phyloP scores from a whole-genome alignment of 2,888 invertebrate genomes.

The Podabrus alpinus region DNA sequence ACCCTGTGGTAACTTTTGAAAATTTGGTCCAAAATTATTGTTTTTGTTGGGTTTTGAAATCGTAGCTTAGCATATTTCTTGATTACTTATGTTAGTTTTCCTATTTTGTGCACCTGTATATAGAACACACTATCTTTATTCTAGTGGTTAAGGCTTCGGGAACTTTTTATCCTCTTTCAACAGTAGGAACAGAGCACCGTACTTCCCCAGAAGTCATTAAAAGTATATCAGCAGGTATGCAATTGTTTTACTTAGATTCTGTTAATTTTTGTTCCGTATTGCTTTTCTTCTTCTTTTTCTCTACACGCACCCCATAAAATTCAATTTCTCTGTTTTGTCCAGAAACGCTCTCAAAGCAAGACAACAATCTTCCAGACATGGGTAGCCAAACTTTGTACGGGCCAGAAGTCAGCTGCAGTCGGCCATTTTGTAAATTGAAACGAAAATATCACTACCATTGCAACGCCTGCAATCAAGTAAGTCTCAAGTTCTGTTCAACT shows the following conservation, averaged over 20 bases:
- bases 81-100: slow-evolving; percentile 6
- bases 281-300: slow-evolving; percentile 6
- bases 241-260: slow-evolving; percentile 45
- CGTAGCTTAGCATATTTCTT: background rate
- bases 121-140: slow-evolving; percentile 54
- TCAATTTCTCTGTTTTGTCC: background rate
- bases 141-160: slow-evolving; percentile 92
- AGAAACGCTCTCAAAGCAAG: slow-evolving; percentile 11
- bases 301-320: background rate
- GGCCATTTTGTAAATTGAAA: slow-evolving; percentile 81
- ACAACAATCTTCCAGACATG: slow-evolving; percentile 28
- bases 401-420: slow-evolving; percentile 69
- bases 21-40: background rate
- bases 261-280: slow-evolving; percentile 1
- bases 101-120: slow-evolving; percentile 38
- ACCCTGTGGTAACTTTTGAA: background rate
- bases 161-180: slow-evolving; percentile 85
- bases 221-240: slow-evolving; percentile 62
- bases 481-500: background rate
- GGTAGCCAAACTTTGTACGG: slow-evolving; percentile 62
- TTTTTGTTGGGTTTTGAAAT: background rate
- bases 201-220: slow-evolving; percentile 61
- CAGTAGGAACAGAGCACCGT: slow-evolving; percentile 60
- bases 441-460: slow-evolving; percentile 80
- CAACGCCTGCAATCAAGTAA: slow-evolving; percentile 74